A percentile compares a stretch with the other conserved stretches of the same genome.
phyloP scores from a whole-genome alignment of 2,797 vertebrate species.

The Molossus alvarezi region DNA sequence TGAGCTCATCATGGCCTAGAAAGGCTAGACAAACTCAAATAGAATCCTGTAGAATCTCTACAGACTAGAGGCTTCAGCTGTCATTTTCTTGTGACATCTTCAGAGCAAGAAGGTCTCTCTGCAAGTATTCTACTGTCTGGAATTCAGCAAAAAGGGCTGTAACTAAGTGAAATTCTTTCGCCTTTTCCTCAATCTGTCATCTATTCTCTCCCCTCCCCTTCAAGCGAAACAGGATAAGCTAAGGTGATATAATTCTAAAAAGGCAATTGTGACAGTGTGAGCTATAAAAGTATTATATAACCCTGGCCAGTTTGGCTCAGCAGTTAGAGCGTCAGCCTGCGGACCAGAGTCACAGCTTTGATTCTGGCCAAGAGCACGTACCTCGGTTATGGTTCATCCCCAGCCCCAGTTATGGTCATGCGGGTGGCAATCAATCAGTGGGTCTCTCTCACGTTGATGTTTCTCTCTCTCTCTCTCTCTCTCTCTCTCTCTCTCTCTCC shows the following conservation, averaged over 20 bases:
- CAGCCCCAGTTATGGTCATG: too few species aligned
- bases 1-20: neutral
- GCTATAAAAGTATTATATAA: neutral
- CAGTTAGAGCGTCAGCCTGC: too few species aligned
- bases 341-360: too few species aligned
- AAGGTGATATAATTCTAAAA: neutral
- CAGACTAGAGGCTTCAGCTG: neutral
- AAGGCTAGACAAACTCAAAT: constrained; percentile 13
- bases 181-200: neutral
- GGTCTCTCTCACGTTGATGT: too few species aligned
- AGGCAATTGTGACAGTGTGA: neutral
- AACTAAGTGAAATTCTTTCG: constrained; percentile 10
- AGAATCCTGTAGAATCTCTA: neutral
- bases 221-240: neutral
- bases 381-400: too few species aligned
- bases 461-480: too few species aligned
- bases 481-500: too few species aligned
- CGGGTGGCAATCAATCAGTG: too few species aligned
- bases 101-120: neutral
- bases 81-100: constrained; percentile 47
- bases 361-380: too few species aligned
- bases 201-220: neutral
- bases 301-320: neutral
- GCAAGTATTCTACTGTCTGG: constrained; percentile 17
- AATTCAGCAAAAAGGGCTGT: neutral